Base-by-base conservation (phyloP, 2,797 vertebrate genomes). In the Masticophis lateralis region DNA sequence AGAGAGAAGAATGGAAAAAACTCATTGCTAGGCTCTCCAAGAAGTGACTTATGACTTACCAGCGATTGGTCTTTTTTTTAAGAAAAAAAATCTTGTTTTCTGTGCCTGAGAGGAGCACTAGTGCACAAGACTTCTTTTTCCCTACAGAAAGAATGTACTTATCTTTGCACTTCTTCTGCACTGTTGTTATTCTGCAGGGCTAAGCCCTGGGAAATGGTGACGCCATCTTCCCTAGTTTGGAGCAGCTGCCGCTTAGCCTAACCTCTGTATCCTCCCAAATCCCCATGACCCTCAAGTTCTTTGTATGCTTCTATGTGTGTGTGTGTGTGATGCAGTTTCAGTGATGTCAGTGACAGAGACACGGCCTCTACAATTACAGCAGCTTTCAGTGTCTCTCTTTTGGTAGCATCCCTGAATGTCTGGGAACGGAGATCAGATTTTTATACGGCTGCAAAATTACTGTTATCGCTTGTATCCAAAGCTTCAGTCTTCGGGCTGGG, bases 1-100 rank as follows among this genome's bases (percentile, higher is more conserved):
- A 99, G 97, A 98, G 99, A 94, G 97, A 94, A 0, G 99, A 99
- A 69, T 99, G 99, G 99, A 98, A 98, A 97, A 97, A 98, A 92
- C 98, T 99, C 91, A 98, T 99, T 95, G 86, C 79, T 0, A 96
- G 94, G 92, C 97, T 98, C 61, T 95, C 98, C 37, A 94, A 95
- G 93, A 97, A 98, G 95, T 97, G 97, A 97, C 53, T 1, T 11
- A 25, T 27, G 89, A 28, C 12, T 27, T 90, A 1, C 5, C 59
- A 63, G 91, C 90, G 92, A 89, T 93, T 95, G 94, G 95, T 95
- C 90, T 90, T 93, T 14, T 4, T 4, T 6, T 92, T 4, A 28
- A 6, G 6, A 51, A 69, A 66, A n/a, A 69, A 63, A 28, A 74
- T 95, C 94, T 96, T 79, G 66, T 93, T 93, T 93, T 90, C 93